Evolutionary conservation across 2,113 vertebrate species (phyloP).

Genomic region (Canis aureus): DNA sequence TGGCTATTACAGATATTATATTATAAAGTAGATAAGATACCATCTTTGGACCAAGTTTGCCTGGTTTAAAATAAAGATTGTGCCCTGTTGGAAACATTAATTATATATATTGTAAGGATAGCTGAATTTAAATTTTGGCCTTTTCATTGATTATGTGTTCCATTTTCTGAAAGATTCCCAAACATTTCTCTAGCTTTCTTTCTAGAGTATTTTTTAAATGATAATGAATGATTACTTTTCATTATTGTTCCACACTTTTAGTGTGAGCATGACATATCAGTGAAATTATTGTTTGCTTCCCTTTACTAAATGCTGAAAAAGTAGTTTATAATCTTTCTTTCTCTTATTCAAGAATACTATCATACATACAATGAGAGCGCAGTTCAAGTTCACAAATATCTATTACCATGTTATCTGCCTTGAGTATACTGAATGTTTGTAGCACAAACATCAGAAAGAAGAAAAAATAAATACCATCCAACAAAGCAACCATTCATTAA

Average conservation of each 20-base stretch:
- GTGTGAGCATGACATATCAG: neutral
- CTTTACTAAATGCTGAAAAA: neutral
- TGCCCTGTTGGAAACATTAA: neutral
- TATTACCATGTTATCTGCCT: neutral
- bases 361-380: neutral
- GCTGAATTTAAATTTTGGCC: neutral
- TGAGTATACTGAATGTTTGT: neutral
- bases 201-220: neutral
- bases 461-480: neutral
- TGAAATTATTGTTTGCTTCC: neutral
- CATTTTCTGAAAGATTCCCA: conserved; percentile 25
- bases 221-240: neutral
- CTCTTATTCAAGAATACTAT: neutral
- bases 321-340: neutral
- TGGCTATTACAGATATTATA: conserved; percentile 8
- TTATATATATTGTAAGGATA: conserved; percentile 38
- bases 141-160: neutral
- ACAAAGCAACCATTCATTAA: conserved; percentile 16
- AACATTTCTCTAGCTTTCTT: conserved; percentile 16
- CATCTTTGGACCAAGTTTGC: conserved; percentile 5
- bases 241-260: neutral
- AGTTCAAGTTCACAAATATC: conserved; percentile 35
- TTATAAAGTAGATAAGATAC: conserved; percentile 46
- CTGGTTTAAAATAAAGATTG: conserved; percentile 51
- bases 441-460: neutral